Base-by-base conservation (phyloP, 2,113 vertebrate species). In the Triplophysa dalaica region DNA sequence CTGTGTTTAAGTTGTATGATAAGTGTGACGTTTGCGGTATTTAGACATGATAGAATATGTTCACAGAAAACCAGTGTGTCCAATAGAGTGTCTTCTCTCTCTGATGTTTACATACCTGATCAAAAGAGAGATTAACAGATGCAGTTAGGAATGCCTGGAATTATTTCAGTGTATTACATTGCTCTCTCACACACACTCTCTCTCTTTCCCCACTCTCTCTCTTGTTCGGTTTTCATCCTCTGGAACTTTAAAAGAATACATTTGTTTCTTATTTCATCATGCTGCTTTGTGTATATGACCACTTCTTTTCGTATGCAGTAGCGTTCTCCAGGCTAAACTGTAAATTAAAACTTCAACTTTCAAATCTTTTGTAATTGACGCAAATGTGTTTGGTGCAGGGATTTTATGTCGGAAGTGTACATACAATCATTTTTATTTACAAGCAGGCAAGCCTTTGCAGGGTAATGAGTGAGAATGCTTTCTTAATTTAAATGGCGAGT, bases 401-500 rank as follows among this genome's bases (percentile, higher is more conserved):
- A 92, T 92, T 92, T 83, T 79, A 81, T 68, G 83, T 91, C 83
- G 92, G 94, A 90, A 96, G 89, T 91, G 93, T 95, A 93, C 93
- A 89, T 93, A 90, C 91, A 94, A 94, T 96, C 85, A 93, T 93
- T 95, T 92, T 97, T 98, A 96, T 96, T 95, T 95, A 97, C 94
- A 92, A 95, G 94, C 92, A 93, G 93, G 93, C 87, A 89, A 94
- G 89, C 89, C 91, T 94, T 92, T 94, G 94, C 94, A 89, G 92
- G 92, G 93, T 96, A 97, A 95, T 97, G 96, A 96, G 94, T 94
- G 93, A 94, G 95, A 96, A 95, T 92, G 93, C 95, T 93, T 95
- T 95, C 94, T 96, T 98, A 96, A 98, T 98, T 98, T 97, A 98
- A 97, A 99, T 96, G 94, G 96, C 93, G 96, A 96, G 93, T 94